Percentiles rank a stretch among this genome's conserved stretches.
These are phyloP conservation scores for Halcyon chelicuti DNA, from an alignment of 2,797 vertebrate genomes.

Conservation along the genomic window DNA sequence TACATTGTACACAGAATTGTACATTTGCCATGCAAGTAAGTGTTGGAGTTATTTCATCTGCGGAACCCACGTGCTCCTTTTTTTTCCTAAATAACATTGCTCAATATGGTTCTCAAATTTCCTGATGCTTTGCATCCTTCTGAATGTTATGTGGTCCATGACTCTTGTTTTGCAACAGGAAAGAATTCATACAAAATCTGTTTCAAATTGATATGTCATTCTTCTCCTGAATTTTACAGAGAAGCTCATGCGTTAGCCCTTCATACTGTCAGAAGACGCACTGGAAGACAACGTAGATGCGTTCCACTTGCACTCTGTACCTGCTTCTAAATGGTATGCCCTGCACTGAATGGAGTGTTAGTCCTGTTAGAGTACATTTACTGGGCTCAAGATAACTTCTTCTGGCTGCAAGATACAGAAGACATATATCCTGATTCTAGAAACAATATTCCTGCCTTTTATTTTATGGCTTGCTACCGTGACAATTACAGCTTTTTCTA, in stretches of 20 bases:
- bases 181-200: neutral
- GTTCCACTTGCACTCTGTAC: neutral
- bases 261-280: neutral
- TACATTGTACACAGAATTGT: neutral
- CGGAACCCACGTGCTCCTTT: constrained; percentile 11
- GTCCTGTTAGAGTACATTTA: neutral
- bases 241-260: neutral
- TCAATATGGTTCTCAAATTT: constrained; percentile 30
- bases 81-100: constrained; percentile 18
- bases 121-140: constrained; percentile 15
- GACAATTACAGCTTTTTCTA: neutral
- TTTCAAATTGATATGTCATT: neutral
- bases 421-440: neutral
- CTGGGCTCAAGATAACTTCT: neutral
- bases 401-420: neutral
- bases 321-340: neutral
- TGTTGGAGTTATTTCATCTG: neutral
- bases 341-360: neutral
- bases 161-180: neutral
- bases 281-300: neutral
- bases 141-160: neutral
- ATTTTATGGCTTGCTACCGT: neutral
- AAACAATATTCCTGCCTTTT: neutral
- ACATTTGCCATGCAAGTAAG: neutral
- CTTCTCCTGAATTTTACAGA: neutral